Evolutionary conservation across 2,888 invertebrate genomes (phyloP).

Genomic region (Volucella bombylans): DNA sequence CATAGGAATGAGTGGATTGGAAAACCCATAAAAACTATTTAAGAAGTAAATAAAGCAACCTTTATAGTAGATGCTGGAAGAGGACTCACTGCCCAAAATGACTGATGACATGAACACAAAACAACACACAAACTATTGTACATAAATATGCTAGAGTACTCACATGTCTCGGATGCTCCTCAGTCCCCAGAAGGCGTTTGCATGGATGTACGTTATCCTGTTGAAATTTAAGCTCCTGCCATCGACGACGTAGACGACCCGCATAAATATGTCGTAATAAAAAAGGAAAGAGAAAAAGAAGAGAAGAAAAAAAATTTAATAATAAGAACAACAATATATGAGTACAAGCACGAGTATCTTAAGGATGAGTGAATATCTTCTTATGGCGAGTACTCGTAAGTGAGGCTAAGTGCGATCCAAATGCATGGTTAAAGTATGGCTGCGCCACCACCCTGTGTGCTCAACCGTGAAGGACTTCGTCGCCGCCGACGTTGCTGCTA

Average conservation of each 20-base stretch:
- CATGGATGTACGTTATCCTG: slow-evolving; percentile 82
- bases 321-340: slow-evolving; percentile 57
- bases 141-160: slow-evolving; percentile 78
- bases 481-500: not conserved
- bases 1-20: slow-evolving; percentile 12
- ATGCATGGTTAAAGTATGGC: slow-evolving; percentile 27
- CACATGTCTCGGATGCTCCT: slow-evolving; percentile 83
- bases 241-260: slow-evolving; percentile 4
- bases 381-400: slow-evolving; percentile 48
- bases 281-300: slow-evolving; percentile 21
- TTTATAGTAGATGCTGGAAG: slow-evolving; percentile 19
- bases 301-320: slow-evolving; percentile 18
- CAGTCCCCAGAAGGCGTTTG: slow-evolving; percentile 82
- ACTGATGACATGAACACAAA: slow-evolving; percentile 76
- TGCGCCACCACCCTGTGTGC: slow-evolving; percentile 8
- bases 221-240: slow-evolving; percentile 81
- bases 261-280: slow-evolving; percentile 29
- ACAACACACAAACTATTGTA: slow-evolving; percentile 15
- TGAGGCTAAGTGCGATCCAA: slow-evolving; percentile 50
- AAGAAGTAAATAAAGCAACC: slow-evolving; percentile 65
- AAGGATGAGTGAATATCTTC: not conserved
- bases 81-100: slow-evolving; percentile 62
- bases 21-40: slow-evolving; percentile 68
- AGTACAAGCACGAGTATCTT: slow-evolving; percentile 28
- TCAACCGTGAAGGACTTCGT: slow-evolving; percentile 44